phyloP scores from a whole-genome alignment of 2,113 vertebrate species.

The Sus scrofa region DNA sequence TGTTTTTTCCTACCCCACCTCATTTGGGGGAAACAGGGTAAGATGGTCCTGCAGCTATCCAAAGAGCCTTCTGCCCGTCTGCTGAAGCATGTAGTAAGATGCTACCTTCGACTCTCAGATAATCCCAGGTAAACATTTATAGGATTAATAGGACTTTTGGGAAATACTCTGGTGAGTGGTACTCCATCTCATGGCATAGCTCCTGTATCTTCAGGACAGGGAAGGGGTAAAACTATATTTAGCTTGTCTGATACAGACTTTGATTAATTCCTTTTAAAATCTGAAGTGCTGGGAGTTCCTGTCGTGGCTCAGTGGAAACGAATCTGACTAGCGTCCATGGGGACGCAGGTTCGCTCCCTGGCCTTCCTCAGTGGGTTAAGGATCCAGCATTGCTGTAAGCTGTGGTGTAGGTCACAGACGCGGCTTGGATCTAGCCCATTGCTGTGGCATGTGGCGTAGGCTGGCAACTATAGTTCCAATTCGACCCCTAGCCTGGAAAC shows the following conservation, averaged over 20 bases:
- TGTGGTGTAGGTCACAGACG: too few relatives aligned
- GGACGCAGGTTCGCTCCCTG: too few relatives aligned
- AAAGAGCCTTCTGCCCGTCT: slow-evolving; percentile 98
- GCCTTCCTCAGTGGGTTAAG: too few relatives aligned
- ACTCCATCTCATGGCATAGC: neutral
- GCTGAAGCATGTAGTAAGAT: slow-evolving; percentile 97
- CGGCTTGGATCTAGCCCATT: too few relatives aligned
- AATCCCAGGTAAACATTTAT: slow-evolving; percentile 95
- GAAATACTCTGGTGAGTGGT: neutral
- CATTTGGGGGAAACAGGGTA: slow-evolving; percentile 90
- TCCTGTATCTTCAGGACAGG: neutral
- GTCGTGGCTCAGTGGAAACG: too few relatives aligned
- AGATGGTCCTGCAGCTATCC: slow-evolving; percentile 99
- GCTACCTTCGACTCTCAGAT: slow-evolving; percentile 98
- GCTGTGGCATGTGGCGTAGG: too few relatives aligned
- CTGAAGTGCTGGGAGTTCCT: neutral
- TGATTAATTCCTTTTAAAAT: slow-evolving; percentile 58
- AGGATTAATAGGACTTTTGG: slow-evolving; percentile 33
- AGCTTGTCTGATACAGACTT: slow-evolving; percentile 4
- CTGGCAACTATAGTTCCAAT: too few relatives aligned
- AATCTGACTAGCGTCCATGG: too few relatives aligned
- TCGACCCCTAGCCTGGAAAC: too few relatives aligned
- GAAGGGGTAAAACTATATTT: slow-evolving; percentile 28
- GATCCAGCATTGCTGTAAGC: too few relatives aligned
- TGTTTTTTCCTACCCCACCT: slow-evolving; percentile 59